Percentiles rank a stretch among this genome's conserved stretches.
Conservation (phyloP, 2,797 vertebrate species). For the Anguilla marmorata region DNA sequence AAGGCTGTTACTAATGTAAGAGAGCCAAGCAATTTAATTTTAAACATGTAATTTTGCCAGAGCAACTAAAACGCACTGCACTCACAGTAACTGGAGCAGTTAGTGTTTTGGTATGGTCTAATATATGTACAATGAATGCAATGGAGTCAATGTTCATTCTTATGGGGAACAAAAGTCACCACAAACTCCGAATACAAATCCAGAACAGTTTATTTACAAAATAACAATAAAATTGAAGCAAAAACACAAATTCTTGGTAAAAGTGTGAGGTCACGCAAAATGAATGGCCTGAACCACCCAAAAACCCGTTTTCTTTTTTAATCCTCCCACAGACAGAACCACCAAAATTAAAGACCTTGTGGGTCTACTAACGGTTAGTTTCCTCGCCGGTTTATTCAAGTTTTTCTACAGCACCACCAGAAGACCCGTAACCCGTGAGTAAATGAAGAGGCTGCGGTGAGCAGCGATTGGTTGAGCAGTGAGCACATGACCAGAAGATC, state of each 20-base stretch:
- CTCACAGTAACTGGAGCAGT: neutral
- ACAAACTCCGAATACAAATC: neutral
- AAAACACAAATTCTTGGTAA: neutral
- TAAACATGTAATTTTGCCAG: neutral
- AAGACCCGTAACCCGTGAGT: neutral
- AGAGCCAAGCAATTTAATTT: neutral
- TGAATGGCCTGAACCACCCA: neutral
- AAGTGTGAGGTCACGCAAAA: neutral
- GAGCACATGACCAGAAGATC: neutral
- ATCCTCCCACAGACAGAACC: neutral
- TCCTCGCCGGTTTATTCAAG: neutral
- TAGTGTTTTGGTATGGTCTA: neutral
- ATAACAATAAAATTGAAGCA: neutral
- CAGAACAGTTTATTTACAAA: constrained; percentile 28
- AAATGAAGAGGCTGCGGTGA: neutral
- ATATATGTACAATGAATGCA: neutral
- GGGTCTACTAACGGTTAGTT: neutral
- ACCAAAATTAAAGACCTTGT: neutral
- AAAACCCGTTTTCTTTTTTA: neutral
- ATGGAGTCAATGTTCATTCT: neutral
- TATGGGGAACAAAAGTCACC: neutral
- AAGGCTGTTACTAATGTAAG: neutral
- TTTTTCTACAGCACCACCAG: neutral
- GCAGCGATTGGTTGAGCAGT: neutral
- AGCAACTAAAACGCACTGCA: neutral